Base-by-base conservation (phyloP, 2,797 vertebrate genomes). In the Helostoma temminkii region DNA sequence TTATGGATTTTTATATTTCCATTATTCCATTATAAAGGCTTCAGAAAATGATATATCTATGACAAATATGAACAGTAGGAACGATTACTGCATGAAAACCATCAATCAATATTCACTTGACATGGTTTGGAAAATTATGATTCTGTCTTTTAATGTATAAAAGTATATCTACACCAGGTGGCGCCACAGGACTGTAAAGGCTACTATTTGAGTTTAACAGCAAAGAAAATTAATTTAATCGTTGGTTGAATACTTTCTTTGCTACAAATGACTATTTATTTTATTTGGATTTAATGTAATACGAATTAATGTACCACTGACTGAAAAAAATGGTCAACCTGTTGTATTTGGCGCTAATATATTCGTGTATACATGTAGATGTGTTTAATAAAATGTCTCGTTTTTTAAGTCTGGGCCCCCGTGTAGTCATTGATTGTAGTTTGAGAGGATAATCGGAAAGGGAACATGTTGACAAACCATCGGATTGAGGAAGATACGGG, bases 101-200 rank as follows among this genome's bases (percentile, higher is more conserved):
- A 14, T 7, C 14, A 1, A 5, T 2, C 16, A 15, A 39, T 39
- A 2, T 4, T 39, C 7, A 5, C 16, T 4, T 18, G 12, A 14
- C 34, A 0, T 30, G n/a, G n/a, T n/a, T n/a, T 30, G 30, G 4
- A 1, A 30, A 30, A 30, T 30, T 30, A 9, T 30, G 9, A 30
- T 8, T 11, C 4, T 36, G 14, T 14, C 10, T 14, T 36, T 10
- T 36, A 36, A 36, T 36, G 11, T 11, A 3, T 36, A 4, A 11
- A 37, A 7, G 9, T 1, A 1, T 12, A 8, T 16, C 0, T 9
- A 16, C 89, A 77, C 71, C 48, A 89, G 90, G 74, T 78, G 86
- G 86, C 79, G 73, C 60, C 39, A 59, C 9, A 16, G 24, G 28
- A 59, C 36, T 15, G 32, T 15, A 66, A 42, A 66, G 32, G 2